These are phyloP conservation scores for Andrena hattorfiana DNA, from an alignment of 2,888 invertebrate genomes.

Conservation along the genomic window DNA sequence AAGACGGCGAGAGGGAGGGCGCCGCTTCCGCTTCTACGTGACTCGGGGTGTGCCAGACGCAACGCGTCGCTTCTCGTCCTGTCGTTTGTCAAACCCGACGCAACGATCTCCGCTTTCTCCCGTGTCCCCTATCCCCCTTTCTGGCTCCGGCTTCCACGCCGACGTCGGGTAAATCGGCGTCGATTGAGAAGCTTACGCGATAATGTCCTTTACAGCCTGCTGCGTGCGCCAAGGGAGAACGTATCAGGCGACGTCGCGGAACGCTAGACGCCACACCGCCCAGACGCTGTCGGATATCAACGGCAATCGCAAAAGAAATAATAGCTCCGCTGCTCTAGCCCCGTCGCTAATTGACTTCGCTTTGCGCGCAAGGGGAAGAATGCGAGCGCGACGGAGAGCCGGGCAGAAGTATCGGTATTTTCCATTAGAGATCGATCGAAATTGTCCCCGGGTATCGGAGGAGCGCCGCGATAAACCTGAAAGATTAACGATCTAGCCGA, in stretches of 20 bases:
- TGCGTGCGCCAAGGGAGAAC: slow-evolving; percentile 34
- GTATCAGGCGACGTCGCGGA: slow-evolving; percentile 51
- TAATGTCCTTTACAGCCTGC: slow-evolving; percentile 62
- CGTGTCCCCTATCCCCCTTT: background rate
- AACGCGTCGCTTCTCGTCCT: slow-evolving; percentile 64
- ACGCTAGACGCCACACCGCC: slow-evolving; percentile 26
- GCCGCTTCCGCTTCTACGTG: slow-evolving; percentile 61
- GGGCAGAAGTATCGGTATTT: slow-evolving; percentile 11
- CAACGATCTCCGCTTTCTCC: slow-evolving; percentile 53
- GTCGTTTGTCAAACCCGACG: slow-evolving; percentile 76
- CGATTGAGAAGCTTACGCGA: slow-evolving; percentile 73
- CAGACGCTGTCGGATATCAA: background rate
- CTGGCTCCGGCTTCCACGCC: background rate
- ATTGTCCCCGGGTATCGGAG: background rate
- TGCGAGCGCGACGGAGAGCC: too few relatives aligned
- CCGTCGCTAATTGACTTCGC: too few relatives aligned
- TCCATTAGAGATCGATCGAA: slow-evolving; percentile 28
- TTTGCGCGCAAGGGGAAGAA: too few relatives aligned
- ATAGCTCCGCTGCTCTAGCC: too few relatives aligned
- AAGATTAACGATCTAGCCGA: slow-evolving; percentile 19
- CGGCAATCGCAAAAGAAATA: too few relatives aligned
- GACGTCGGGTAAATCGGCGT: slow-evolving; percentile 59
- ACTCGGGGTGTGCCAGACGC: slow-evolving; percentile 65
- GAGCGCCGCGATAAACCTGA: slow-evolving; percentile 24
- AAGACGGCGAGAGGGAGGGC: slow-evolving; percentile 23